These are phyloP conservation scores for Diglossa cyanea DNA, from an alignment of 2,797 vertebrate genomes.

Conservation along the genomic window DNA sequence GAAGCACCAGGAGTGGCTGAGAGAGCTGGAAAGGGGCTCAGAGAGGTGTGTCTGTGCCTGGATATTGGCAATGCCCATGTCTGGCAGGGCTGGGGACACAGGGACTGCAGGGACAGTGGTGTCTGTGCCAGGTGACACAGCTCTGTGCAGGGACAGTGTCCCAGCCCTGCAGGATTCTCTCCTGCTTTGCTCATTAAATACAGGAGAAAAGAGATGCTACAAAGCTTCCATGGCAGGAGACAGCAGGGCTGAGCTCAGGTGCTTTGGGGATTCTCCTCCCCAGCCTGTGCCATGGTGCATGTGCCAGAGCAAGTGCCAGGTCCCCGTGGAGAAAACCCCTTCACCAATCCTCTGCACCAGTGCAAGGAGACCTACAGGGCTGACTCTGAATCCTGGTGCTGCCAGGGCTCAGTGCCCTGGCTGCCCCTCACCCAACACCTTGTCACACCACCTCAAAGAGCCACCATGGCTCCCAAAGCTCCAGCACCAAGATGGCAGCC, in stretches of 20 bases:
- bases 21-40: neutral
- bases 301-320: neutral
- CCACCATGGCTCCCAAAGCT: neutral
- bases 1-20: neutral
- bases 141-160: too few species aligned
- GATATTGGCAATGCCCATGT: neutral
- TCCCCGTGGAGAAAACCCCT: neutral
- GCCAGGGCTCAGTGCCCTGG: neutral
- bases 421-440: neutral
- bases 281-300: fast-evolving
- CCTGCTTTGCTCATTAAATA: neutral
- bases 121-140: neutral
- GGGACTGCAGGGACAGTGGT: neutral
- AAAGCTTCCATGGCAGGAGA: neutral
- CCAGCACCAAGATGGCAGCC: neutral
- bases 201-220: neutral
- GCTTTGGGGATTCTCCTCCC: neutral
- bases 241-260: neutral
- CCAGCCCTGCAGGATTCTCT: neutral
- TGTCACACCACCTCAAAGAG: fast-evolving
- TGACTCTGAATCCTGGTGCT: neutral
- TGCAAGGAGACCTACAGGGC: neutral
- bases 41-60: neutral
- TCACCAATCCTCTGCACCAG: neutral
- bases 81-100: neutral